These are phyloP conservation scores for Lates calcarifer DNA, from an alignment of 2,113 vertebrate genomes.

Conservation along the genomic window DNA sequence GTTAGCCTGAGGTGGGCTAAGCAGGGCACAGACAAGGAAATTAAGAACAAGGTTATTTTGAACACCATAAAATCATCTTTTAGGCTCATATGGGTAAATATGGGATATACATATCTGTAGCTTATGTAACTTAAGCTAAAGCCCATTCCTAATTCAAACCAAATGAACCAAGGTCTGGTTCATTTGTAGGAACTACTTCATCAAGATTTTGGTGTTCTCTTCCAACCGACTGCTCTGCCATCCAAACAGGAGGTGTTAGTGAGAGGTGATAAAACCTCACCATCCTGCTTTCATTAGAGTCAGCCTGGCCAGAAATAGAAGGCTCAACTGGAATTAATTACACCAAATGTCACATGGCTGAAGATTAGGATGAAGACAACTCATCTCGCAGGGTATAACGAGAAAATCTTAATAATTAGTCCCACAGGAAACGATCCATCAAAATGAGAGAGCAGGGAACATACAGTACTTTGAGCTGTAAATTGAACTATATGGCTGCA, in stretches of 20 bases:
- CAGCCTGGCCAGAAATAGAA: conserved; percentile 78
- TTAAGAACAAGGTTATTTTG: background rate
- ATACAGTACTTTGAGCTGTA: conserved; percentile 24
- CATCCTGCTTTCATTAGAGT: conserved; percentile 66
- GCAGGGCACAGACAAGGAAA: background rate
- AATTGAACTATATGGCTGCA: conserved; percentile 19
- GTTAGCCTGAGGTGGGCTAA: background rate
- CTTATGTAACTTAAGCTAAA: background rate
- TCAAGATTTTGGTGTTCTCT: conserved; percentile 26
- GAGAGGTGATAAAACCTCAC: conserved; percentile 67
- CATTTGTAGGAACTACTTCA: conserved; percentile 26
- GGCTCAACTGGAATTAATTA: conserved; percentile 82
- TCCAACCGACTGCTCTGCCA: conserved; percentile 37
- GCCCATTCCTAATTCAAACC: background rate
- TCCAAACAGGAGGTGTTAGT: conserved; percentile 55
- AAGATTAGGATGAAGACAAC: conserved; percentile 75
- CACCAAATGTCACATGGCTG: conserved; percentile 79
- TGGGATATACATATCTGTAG: background rate
- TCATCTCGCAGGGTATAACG: conserved; percentile 66
- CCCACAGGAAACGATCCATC: conserved; percentile 68
- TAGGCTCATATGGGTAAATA: background rate
- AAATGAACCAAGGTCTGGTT: background rate
- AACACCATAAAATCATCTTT: background rate
- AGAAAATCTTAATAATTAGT: conserved; percentile 78
- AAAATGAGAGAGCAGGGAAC: conserved; percentile 37